Base-by-base conservation (phyloP, 1,140 invertebrate genomes). In the Trachelipus rathkii region DNA sequence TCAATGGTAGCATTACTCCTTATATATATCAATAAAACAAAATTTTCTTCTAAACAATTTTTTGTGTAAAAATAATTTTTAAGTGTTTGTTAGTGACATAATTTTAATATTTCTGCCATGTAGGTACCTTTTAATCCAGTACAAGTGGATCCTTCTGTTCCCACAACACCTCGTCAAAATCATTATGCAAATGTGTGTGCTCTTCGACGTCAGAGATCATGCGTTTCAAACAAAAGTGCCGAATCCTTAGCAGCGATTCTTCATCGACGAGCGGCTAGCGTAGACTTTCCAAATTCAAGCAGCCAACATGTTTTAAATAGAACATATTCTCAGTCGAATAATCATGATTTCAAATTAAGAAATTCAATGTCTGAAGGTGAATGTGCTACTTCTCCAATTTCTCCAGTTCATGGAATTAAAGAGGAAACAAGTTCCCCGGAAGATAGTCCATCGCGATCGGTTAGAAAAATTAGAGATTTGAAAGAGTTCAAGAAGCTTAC, bases 401-500 rank as follows among this genome's bases (percentile, higher is more conserved):
- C 50, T 60, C 50, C 50, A 19, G 77, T 74, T 15, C 60, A 73
- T 71, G 70, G 75, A 21, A 78, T 78, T 70, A 76, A 69, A 71
- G 74, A 77, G 13, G 79, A 74, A 70, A 66, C 44, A 23, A 73
- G 53, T 15, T 78, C 75, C 9, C 73, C 77, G 9, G 75, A 81
- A 19, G 79, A 78, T 53, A 78, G 74, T 21, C 79, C 79, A 10
- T 78, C 77, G 6, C 68, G 74, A 71, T 75, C 72, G 33, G 71
- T 70, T 33, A 75, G 77, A 45, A 81, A 78, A 60, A 80, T 84
- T 15, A 83, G 82, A 73, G 83, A 84, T 78, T 74, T 84, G 15
- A 84, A 82, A 68, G 83, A 84, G 71, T 84, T 84, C 79, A 82
- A 81, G 74, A 72, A 77, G 10, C 76, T 83, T 10, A 79, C 74